A percentile compares a stretch with the other conserved stretches of the same genome.
Evolutionary conservation across 2,888 invertebrate species (phyloP).

Genomic region (Ormyrus labotus): DNA sequence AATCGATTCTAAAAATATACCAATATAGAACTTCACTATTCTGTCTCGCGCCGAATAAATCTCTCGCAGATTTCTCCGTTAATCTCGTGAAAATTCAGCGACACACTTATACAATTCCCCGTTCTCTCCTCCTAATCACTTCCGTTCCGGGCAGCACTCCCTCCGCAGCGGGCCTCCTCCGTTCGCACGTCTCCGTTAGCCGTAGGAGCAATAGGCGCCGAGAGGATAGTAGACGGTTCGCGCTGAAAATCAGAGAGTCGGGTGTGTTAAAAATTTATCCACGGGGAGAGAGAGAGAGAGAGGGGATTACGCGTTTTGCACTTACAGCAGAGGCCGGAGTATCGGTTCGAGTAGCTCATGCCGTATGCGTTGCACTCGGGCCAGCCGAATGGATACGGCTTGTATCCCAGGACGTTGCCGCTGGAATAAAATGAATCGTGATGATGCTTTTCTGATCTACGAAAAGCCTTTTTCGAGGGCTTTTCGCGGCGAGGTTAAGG

Average conservation of each 20-base stretch:
- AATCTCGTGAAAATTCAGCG: neutral
- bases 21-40: too few relatives aligned
- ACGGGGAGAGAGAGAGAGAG: too few relatives aligned
- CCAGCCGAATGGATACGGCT: constrained; percentile 86
- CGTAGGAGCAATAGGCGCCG: constrained; percentile 67
- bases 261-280: too few relatives aligned
- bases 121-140: neutral
- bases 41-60: too few relatives aligned
- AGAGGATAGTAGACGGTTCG: constrained; percentile 66
- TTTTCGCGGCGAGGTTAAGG: too few relatives aligned
- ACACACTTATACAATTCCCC: neutral
- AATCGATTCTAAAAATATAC: too few relatives aligned
- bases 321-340: constrained; percentile 88
- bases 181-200: constrained; percentile 53
- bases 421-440: constrained; percentile 69
- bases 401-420: constrained; percentile 86
- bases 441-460: too few relatives aligned
- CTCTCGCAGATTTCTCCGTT: too few relatives aligned
- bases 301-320: constrained; percentile 57
- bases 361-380: constrained; percentile 85
- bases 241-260: constrained; percentile 62
- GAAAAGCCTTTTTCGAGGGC: too few relatives aligned
- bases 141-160: neutral
- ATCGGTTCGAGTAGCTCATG: constrained; percentile 83
- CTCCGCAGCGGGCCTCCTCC: neutral